These are phyloP conservation scores for Lethenteron reissneri DNA, from an alignment of 2,113 vertebrate genomes.

Conservation along the genomic window DNA sequence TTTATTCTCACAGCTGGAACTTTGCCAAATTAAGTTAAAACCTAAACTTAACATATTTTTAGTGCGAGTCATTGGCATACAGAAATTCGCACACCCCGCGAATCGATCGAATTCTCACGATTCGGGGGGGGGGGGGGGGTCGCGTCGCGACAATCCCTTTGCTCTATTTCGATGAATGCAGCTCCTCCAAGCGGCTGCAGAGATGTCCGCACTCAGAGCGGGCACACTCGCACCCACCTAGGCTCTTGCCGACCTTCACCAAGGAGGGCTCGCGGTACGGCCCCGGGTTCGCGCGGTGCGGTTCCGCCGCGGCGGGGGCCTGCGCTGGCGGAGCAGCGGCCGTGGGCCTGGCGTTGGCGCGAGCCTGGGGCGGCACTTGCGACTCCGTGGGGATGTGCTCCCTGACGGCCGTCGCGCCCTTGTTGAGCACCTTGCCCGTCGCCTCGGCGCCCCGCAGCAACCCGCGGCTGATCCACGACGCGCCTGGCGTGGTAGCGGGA, in stretches of 20 bases:
- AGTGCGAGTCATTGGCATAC: not conserved
- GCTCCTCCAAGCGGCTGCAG: too few species aligned
- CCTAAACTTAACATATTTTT: not conserved
- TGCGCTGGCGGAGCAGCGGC: constrained; percentile 54
- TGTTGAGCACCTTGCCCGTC: constrained; percentile 78
- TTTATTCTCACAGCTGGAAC: not conserved
- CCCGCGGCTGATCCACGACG: constrained; percentile 91
- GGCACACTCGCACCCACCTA: constrained; percentile 28
- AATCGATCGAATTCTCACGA: not conserved
- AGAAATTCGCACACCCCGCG: not conserved
- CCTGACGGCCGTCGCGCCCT: constrained; percentile 68
- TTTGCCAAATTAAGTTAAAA: not conserved
- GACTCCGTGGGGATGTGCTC: constrained; percentile 71
- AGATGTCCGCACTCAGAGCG: not conserved
- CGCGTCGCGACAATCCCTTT: not conserved
- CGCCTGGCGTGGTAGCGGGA: constrained; percentile 28
- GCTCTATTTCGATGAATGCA: not conserved
- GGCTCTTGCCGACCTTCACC: constrained; percentile 85
- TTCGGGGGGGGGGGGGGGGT: not conserved
- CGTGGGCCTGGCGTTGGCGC: constrained; percentile 35
- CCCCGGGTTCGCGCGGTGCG: constrained; percentile 76
- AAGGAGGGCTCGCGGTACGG: constrained; percentile 42
- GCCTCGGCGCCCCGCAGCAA: constrained; percentile 79
- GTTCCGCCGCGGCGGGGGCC: constrained; percentile 27
- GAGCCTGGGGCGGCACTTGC: too few species aligned